Conservation (phyloP, 2,888 invertebrate genomes). For the Macropis europaea region DNA sequence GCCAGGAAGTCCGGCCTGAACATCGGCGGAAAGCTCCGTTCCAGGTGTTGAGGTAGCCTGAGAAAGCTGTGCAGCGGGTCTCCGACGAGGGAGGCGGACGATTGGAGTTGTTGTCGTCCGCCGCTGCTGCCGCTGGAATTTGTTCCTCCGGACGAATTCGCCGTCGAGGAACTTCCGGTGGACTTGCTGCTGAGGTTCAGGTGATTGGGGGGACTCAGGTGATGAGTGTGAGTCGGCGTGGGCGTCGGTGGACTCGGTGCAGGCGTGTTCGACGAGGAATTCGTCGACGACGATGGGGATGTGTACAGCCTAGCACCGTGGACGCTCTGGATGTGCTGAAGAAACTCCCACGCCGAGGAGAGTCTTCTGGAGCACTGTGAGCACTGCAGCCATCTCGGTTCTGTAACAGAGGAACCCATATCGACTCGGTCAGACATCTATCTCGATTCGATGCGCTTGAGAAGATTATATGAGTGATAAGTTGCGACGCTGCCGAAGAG, state of each 20-base stretch:
- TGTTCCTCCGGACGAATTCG: conserved; percentile 78
- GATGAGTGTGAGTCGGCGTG: conserved; percentile 77
- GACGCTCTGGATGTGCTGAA: conserved; percentile 96
- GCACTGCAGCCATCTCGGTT: conserved; percentile 96
- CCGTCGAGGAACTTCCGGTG: conserved; percentile 78
- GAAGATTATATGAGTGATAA: conserved; percentile 4
- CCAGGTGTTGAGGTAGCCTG: conserved; percentile 76
- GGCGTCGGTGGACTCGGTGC: conserved; percentile 80
- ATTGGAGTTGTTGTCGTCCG: conserved; percentile 73
- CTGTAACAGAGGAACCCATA: conserved; percentile 83
- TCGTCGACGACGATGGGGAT: conserved; percentile 77
- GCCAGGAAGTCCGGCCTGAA: conserved; percentile 78
- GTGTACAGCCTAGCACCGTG: conserved; percentile 97
- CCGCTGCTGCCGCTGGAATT: conserved; percentile 74
- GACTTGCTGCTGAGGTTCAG: conserved; percentile 78
- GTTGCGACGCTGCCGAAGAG: not conserved
- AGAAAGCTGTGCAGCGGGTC: conserved; percentile 78
- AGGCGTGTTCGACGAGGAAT: conserved; percentile 79
- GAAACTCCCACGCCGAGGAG: conserved; percentile 96
- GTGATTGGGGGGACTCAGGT: conserved; percentile 78
- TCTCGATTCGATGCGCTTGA: not conserved
- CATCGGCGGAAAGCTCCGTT: conserved; percentile 77
- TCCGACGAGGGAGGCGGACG: conserved; percentile 76
- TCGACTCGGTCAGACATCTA: not conserved
- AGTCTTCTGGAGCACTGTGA: conserved; percentile 95